Conservation (phyloP, 2,797 vertebrate species). For the Myotis vivesi region DNA sequence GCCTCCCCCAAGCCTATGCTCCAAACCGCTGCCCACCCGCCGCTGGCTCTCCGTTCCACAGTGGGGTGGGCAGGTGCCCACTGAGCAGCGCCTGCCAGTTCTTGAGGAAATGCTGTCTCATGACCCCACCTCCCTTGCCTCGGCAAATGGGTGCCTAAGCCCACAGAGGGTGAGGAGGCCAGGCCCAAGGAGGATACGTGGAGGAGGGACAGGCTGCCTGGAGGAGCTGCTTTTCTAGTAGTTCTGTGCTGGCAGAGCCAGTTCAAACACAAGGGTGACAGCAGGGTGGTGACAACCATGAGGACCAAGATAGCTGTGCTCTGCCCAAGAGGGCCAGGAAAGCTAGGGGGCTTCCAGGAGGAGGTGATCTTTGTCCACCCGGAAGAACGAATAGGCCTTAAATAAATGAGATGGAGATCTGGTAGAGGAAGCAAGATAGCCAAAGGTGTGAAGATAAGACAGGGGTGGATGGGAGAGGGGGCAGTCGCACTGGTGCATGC, state of each 20-base stretch:
- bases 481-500: rapidly evolving
- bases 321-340: neutral
- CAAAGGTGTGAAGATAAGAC: neutral
- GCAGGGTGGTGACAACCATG: neutral
- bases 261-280: neutral
- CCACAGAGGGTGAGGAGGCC: neutral
- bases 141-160: neutral
- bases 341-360: neutral
- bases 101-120: neutral
- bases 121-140: neutral
- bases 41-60: neutral
- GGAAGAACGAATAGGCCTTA: neutral
- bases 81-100: neutral
- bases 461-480: neutral
- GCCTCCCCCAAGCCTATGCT: neutral
- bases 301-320: neutral
- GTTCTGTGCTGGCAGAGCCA: neutral
- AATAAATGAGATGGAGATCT: neutral
- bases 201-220: neutral
- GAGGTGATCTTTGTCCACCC: neutral
- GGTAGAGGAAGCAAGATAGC: neutral
- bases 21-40: rapidly evolving
- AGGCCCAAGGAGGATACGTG: neutral
- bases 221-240: neutral
- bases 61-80: rapidly evolving